A percentile compares a stretch with the other conserved stretches of the same genome.
phyloP scores from a whole-genome alignment of 2,888 invertebrate species.

The Litoditis marina region DNA sequence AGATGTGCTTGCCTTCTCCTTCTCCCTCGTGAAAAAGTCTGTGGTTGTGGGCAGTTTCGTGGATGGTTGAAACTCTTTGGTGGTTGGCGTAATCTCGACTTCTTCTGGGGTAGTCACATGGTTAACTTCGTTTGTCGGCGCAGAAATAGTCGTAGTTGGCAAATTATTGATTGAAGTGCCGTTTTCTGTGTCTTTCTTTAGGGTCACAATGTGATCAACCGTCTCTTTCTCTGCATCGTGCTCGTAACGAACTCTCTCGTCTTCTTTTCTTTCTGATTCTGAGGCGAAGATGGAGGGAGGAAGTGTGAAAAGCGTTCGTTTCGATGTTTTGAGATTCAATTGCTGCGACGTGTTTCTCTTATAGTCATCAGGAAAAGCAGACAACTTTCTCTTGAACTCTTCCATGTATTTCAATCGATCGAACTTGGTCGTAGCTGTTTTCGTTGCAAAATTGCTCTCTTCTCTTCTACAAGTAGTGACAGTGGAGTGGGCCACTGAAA shows the following conservation, averaged over 20 bases:
- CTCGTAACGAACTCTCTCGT: no score
- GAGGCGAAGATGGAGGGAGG: not conserved
- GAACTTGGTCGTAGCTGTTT: slow-evolving; percentile 29
- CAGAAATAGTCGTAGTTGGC: not conserved
- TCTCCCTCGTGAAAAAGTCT: slow-evolving; percentile 1
- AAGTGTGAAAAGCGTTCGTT: slow-evolving; percentile 6
- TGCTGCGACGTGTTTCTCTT: not conserved
- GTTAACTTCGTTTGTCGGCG: no score
- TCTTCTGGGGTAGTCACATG: no score
- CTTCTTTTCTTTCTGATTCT: not conserved
- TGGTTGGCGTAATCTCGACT: no score
- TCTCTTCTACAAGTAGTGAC: not conserved
- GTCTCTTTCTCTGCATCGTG: no score
- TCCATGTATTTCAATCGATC: slow-evolving; percentile 35
- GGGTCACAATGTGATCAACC: no score
- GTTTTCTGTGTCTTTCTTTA: no score
- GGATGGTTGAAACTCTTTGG: no score
- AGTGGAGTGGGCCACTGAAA: no score
- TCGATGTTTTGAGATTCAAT: not conserved
- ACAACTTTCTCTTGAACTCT: slow-evolving; percentile 20
- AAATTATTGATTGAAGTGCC: no score
- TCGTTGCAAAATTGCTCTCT: slow-evolving; percentile 4
- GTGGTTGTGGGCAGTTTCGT: no score
- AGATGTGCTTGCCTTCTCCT: not conserved
- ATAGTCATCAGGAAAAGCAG: slow-evolving; percentile 10